phyloP scores from a whole-genome alignment of 2,113 vertebrate genomes.

The Dunckerocampus dactyliophorus region DNA sequence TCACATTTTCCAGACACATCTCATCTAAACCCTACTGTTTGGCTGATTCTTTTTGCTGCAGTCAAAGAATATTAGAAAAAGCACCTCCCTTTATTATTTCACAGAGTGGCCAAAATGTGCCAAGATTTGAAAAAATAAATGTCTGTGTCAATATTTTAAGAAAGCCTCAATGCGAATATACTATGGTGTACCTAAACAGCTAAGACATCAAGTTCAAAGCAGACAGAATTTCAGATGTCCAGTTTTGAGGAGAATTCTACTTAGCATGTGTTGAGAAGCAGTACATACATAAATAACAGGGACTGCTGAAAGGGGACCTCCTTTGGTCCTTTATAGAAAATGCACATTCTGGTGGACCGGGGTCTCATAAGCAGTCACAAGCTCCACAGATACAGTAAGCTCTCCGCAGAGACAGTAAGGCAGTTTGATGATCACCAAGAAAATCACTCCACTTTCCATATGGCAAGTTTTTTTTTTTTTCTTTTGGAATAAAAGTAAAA shows the following conservation, averaged over 20 bases:
- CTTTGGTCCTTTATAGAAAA: slow-evolving; percentile 68
- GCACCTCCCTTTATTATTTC: slow-evolving; percentile 48
- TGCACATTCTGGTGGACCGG: slow-evolving; percentile 69
- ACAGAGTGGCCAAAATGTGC: slow-evolving; percentile 63
- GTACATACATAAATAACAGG: slow-evolving; percentile 80
- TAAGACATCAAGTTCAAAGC: slow-evolving; percentile 61
- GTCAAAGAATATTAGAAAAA: slow-evolving; percentile 64
- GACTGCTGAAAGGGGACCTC: slow-evolving; percentile 77
- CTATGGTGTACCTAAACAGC: slow-evolving; percentile 59
- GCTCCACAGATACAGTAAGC: slow-evolving; percentile 70
- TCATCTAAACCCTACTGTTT: slow-evolving; percentile 51
- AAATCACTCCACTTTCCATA: slow-evolving; percentile 66
- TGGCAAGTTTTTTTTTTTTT: slow-evolving; percentile 62
- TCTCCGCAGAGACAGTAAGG: slow-evolving; percentile 71
- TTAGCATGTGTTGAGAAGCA: slow-evolving; percentile 63
- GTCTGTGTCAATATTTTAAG: slow-evolving; percentile 53
- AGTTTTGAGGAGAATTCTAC: slow-evolving; percentile 68
- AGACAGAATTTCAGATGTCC: slow-evolving; percentile 75
- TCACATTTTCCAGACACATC: slow-evolving; percentile 48
- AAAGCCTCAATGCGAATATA: slow-evolving; percentile 65
- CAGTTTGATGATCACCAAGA: slow-evolving; percentile 69
- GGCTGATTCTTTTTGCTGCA: slow-evolving; percentile 28
- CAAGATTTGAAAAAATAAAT: slow-evolving; percentile 68
- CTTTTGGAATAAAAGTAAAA: slow-evolving; percentile 45
- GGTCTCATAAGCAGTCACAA: slow-evolving; percentile 65